Evolutionary conservation across 2,888 invertebrate genomes (phyloP), one percentile per base, ranked within the genome.

Genomic region (Orthonychiurus folsomi): DNA sequence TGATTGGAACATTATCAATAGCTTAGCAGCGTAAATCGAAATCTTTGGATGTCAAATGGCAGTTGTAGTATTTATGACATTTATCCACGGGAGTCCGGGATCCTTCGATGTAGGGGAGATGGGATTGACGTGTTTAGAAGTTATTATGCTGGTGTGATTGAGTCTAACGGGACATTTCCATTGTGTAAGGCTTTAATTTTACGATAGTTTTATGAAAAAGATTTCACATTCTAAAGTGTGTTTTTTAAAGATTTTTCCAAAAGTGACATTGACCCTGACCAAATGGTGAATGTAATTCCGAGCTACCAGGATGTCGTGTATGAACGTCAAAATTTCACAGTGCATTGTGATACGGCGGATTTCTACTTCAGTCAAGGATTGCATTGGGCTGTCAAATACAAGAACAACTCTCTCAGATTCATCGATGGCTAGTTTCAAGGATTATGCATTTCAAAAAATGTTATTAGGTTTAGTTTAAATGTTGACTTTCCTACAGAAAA

Each of bases 41-140:
- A 37, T 37, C 9, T 15, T 37, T 50, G 50, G 50, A 18, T 12
- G 15, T 18, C 27, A n/a, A 65, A 62, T 52, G 56, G 57, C 26
- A 65, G 65, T 50, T 65, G 65, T 37, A 60, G 62, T n/a, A 53
- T 18, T 2, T 57, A 58, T 23, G 53, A 61, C 25, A 26, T 63
- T 21, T 65, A 65, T 25, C 56, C 52, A n/a, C 5, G 67, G 50
- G 71, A 72, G 25, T 66, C 69, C 3, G 72, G 72, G 9, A 52
- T 72, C 23, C 60, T 70, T 2, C 60, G 72, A 12, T 72, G 72
- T 50, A 66, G 63, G 50, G 72, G 72, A 28, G 71, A 72, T 61
- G 72, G 71, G 28, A 67, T 72, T 52, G 72, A 72, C 50, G 62
- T 71, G 12, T 63, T 68, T 28, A 48, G 66, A 12, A 60, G 63